Evolutionary conservation across 2,797 vertebrate species (phyloP).

Genomic region (Brachyrhaphis roseni): DNA sequence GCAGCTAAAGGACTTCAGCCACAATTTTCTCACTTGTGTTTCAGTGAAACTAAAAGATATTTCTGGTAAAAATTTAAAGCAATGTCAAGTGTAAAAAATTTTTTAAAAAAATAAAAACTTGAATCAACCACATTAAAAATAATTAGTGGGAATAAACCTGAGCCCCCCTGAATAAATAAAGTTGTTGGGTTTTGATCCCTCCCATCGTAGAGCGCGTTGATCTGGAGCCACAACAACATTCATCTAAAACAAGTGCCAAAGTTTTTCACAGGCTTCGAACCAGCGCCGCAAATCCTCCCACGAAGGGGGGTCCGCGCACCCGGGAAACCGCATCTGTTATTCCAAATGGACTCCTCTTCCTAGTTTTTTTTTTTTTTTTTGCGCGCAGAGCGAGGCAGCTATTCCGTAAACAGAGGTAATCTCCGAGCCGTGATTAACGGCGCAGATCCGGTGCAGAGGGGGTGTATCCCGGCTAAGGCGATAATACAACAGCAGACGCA

Average conservation of each 20-base stretch:
- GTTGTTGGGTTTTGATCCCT: constrained; percentile 63
- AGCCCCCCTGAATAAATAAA: constrained; percentile 66
- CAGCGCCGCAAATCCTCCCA: constrained; percentile 56
- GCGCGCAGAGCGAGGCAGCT: constrained; percentile 30
- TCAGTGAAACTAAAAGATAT: not conserved
- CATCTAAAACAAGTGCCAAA: constrained; percentile 68
- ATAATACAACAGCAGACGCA: constrained; percentile 32
- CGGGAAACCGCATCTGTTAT: constrained; percentile 41
- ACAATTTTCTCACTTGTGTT: constrained; percentile 31
- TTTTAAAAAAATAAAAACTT: not conserved
- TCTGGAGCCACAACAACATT: constrained; percentile 40
- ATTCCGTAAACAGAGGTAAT: constrained; percentile 47
- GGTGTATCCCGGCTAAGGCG: constrained; percentile 55
- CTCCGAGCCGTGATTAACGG: constrained; percentile 51
- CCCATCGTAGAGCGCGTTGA: constrained; percentile 67
- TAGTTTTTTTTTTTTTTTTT: constrained; percentile 3
- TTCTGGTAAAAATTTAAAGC: not conserved
- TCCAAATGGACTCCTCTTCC: constrained; percentile 19
- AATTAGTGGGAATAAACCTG: constrained; percentile 57
- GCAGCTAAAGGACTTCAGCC: constrained; percentile 68
- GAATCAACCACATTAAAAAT: not conserved
- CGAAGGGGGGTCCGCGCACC: constrained; percentile 44
- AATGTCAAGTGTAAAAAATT: not conserved
- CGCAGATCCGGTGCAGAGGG: constrained; percentile 56
- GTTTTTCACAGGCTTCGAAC: constrained; percentile 53